Base-by-base conservation (phyloP, 1,140 invertebrate species). In the Triops longicaudatus region DNA sequence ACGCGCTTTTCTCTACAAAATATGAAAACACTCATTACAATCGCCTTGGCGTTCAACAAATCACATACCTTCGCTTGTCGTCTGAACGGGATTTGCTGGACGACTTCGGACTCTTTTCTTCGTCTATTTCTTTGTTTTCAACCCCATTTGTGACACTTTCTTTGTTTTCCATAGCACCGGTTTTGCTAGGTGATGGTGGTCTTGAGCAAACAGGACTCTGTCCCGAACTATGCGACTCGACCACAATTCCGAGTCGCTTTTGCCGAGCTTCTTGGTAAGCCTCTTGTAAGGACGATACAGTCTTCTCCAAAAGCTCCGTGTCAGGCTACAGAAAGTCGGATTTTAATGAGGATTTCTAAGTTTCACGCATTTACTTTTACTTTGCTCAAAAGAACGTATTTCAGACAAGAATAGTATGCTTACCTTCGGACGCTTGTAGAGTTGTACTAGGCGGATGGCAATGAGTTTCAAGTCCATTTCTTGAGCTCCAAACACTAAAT, bases 381-480 rank as follows among this genome's bases (percentile, higher is more conserved):
- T n/a, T n/a, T n/a, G n/a, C n/a, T n/a, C n/a, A n/a, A n/a, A n/a
- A n/a, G n/a, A n/a, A n/a, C n/a, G 76, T 28, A 73, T 26, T 43
- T 26, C 27, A 77, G 77, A 5, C 10, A 22, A 63, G 72, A 28
- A 72, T 28, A 10, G 27, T 17, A 75, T n/a, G 78, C 26, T 88
- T 77, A 94, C 91, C 85, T 93, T 93, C 10, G 89, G 85, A 78
- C 94, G 86, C 41, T 88, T 90, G 82, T 98, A 98, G 0, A 99
- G 85, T 78, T 91, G 87, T 31, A 98, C 85, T 78, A 98, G 95
- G 27, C 90, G 89, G 43, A 90, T 84, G 80, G 92, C 95, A 42
- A 98, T 93, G 80, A 95, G 92, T 77, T 91, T 87, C 11, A 99
- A 94, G 74, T 94, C 89, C 17, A 87, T 87, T 84, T 97, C 93